These are phyloP conservation scores for Strix uralensis DNA, from an alignment of 2,113 vertebrate genomes.

Conservation along the genomic window DNA sequence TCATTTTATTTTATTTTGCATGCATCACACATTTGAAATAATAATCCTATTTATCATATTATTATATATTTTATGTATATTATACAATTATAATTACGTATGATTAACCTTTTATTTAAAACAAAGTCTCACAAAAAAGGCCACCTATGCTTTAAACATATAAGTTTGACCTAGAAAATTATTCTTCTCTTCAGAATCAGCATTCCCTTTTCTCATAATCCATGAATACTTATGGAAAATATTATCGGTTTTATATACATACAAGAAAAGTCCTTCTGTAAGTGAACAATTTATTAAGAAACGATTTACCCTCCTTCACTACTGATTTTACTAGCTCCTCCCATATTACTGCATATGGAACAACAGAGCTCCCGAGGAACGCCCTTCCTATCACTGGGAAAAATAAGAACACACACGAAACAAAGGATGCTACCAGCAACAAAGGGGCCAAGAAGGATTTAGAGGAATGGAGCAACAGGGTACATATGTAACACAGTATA, in stretches of 20 bases:
- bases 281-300: background rate
- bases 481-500: background rate
- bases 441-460: background rate
- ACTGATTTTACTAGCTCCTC: background rate
- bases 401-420: background rate
- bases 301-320: background rate
- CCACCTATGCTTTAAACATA: background rate
- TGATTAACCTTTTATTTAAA: background rate
- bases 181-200: background rate
- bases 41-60: background rate
- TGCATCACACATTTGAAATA: background rate
- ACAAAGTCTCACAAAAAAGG: background rate
- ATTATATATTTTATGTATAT: no score
- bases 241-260: background rate
- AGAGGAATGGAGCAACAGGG: background rate
- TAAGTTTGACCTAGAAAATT: background rate
- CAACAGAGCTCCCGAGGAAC: background rate
- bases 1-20: background rate
- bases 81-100: no score
- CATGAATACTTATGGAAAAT: fast-evolving
- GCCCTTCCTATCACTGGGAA: no score
- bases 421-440: background rate
- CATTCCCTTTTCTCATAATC: background rate
- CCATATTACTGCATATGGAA: background rate
- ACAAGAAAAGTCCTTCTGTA: background rate